phyloP scores from a whole-genome alignment of 1,140 invertebrate species.

The Caenorhabditis inopinata region DNA sequence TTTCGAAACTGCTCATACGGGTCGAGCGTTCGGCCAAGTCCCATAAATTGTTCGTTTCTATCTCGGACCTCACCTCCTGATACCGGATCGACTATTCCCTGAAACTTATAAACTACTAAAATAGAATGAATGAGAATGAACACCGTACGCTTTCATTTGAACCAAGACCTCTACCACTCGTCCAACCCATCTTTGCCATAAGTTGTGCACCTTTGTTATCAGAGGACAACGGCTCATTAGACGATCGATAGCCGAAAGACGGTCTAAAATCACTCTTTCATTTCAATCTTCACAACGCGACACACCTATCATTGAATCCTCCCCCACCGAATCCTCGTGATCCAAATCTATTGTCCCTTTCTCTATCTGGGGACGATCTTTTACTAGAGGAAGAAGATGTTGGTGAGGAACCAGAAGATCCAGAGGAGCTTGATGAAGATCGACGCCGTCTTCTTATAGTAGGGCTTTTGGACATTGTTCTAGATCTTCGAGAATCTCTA shows the following conservation, averaged over 20 bases:
- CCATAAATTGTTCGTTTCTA: conserved; percentile 31
- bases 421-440: neutral
- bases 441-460: neutral
- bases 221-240: neutral
- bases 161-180: conserved; percentile 34
- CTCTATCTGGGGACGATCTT: neutral
- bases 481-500: neutral
- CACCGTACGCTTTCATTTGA: conserved; percentile 37
- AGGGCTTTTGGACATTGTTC: neutral
- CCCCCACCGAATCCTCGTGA: neutral
- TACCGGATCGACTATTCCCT: conserved; percentile 43
- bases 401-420: neutral
- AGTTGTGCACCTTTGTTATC: conserved; percentile 45
- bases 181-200: conserved; percentile 47
- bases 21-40: conserved; percentile 16
- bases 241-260: neutral
- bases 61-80: conserved; percentile 37
- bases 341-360: neutral
- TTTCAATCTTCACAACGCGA: neutral
- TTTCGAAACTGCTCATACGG: conserved; percentile 34
- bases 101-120: neutral
- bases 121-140: neutral
- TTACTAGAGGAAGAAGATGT: neutral
- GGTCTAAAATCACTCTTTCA: neutral
- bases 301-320: neutral